phyloP scores from a whole-genome alignment of 1,140 invertebrate genomes.

The Dryas iulia region DNA sequence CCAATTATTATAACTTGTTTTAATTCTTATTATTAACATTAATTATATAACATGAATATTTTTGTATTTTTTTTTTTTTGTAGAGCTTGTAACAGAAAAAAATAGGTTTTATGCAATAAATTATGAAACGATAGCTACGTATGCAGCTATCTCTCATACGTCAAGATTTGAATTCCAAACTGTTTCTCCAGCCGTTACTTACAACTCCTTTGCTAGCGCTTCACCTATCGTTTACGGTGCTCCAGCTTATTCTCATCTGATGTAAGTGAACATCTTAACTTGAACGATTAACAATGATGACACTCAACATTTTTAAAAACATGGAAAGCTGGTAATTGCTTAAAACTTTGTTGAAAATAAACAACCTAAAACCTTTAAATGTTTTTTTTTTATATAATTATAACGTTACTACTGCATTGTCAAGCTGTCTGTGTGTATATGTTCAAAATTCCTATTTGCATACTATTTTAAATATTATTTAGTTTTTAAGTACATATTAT shows the following conservation, averaged over 20 bases:
- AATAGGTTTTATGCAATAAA: too few relatives aligned
- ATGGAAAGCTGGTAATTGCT: too few relatives aligned
- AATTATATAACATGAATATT: too few relatives aligned
- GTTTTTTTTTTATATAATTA: background rate
- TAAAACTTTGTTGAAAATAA: background rate
- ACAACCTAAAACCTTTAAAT: background rate
- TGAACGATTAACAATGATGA: background rate
- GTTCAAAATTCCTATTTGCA: too few relatives aligned
- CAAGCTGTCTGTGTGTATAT: too few relatives aligned
- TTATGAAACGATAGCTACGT: too few relatives aligned
- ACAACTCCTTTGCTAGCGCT: background rate
- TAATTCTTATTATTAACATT: background rate
- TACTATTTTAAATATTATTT: too few relatives aligned
- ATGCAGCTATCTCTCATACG: constrained; percentile 45
- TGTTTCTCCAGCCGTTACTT: constrained; percentile 8
- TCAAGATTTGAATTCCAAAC: constrained; percentile 45
- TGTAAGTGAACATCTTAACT: constrained; percentile 7
- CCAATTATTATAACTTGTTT: background rate
- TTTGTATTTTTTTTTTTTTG: too few relatives aligned
- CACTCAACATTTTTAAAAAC: too few relatives aligned
- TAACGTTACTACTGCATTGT: too few relatives aligned
- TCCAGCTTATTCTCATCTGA: constrained; percentile 5
- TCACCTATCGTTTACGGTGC: background rate
- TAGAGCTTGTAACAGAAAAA: too few relatives aligned
- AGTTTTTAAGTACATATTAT: too few relatives aligned